These are phyloP conservation scores for Diplodus puntazzo DNA, from an alignment of 2,797 vertebrate species.

Conservation along the genomic window DNA sequence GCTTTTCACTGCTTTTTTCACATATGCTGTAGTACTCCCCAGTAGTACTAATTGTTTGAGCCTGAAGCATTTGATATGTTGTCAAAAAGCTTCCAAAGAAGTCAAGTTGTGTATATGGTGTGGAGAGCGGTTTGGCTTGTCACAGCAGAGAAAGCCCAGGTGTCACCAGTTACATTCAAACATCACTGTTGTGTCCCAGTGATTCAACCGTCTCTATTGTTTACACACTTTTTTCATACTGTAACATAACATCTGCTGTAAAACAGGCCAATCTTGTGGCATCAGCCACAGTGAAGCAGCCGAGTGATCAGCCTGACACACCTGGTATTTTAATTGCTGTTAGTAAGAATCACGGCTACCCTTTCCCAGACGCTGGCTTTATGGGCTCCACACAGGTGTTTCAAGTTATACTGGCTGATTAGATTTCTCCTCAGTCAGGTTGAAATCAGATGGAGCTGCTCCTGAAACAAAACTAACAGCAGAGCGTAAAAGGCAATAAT, in stretches of 20 bases:
- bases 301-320: background rate
- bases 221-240: background rate
- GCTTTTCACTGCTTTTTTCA: too few species aligned
- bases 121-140: background rate
- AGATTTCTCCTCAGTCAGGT: background rate
- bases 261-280: background rate
- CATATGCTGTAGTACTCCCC: too few species aligned
- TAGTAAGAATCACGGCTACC: background rate
- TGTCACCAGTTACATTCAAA: background rate
- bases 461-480: too few species aligned
- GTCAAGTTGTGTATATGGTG: background rate
- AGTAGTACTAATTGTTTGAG: background rate
- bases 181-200: background rate
- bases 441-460: background rate
- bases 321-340: background rate
- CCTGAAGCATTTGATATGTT: background rate
- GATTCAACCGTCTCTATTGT: background rate
- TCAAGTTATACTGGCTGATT: background rate
- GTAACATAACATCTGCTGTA: background rate
- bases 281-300: background rate
- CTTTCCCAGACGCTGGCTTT: background rate
- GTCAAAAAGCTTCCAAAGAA: background rate
- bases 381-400: background rate
- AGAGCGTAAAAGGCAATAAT: too few species aligned
- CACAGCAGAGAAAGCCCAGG: background rate